Evolutionary conservation across 2,888 invertebrate species (phyloP).

Genomic region (Catocala sponsa): DNA sequence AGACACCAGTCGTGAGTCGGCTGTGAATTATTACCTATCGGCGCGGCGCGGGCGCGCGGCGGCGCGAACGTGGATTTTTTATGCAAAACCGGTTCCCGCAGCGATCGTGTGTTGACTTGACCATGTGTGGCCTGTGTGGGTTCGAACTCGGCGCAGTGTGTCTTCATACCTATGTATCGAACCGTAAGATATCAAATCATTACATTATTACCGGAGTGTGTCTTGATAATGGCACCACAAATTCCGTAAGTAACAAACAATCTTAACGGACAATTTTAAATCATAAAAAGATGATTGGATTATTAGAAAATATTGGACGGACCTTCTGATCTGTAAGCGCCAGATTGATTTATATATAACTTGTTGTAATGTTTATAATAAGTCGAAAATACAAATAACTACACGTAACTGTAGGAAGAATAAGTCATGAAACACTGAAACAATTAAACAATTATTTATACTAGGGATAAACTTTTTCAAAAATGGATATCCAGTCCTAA

Average conservation of each 20-base stretch:
- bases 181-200: not conserved
- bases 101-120: no score
- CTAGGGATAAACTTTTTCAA: not conserved
- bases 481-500: slow-evolving; percentile 3
- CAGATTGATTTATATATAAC: not conserved
- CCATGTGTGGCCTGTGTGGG: no score
- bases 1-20: no score
- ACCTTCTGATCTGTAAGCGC: slow-evolving; percentile 1
- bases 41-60: no score
- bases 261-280: not conserved
- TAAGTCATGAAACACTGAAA: slow-evolving; percentile 2
- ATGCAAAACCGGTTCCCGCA: no score
- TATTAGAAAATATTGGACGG: not conserved
- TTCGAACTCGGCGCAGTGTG: no score
- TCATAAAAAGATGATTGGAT: not conserved
- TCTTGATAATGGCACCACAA: not conserved
- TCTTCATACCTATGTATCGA: no score
- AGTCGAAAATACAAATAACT: not conserved
- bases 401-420: not conserved
- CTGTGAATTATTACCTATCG: no score
- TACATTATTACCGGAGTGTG: slow-evolving; percentile 1
- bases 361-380: no score
- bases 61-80: no score
- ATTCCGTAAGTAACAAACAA: slow-evolving; percentile 3
- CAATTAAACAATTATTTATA: not conserved